Percentiles rank a stretch among this genome's conserved stretches.
phyloP scores from a whole-genome alignment of 2,797 vertebrate genomes.

The Sebastolobus alascanus region DNA sequence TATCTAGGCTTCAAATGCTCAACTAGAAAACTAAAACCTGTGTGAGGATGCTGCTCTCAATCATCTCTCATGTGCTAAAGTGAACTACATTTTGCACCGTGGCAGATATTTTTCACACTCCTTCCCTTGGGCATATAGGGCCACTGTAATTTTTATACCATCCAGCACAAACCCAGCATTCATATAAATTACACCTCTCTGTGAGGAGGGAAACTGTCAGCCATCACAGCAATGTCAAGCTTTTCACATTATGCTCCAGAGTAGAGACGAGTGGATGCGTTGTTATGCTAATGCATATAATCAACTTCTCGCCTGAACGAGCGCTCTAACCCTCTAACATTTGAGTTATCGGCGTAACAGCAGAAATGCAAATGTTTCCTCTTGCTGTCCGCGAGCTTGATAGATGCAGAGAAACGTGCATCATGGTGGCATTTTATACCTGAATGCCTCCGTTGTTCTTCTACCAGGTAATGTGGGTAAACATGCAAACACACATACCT shows the following conservation, averaged over 20 bases:
- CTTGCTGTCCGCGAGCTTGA: constrained; percentile 12
- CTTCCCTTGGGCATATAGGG: not conserved
- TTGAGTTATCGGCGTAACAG: constrained; percentile 19
- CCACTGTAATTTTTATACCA: constrained; percentile 12
- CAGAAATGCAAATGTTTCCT: constrained; percentile 44
- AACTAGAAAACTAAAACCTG: constrained; percentile 20
- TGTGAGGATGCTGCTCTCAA: constrained; percentile 25
- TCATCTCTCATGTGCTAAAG: constrained; percentile 15
- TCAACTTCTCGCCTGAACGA: constrained; percentile 38
- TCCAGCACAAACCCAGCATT: constrained; percentile 27
- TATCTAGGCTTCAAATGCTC: constrained; percentile 6
- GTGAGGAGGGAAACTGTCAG: constrained; percentile 5
- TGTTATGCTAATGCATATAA: constrained; percentile 56
- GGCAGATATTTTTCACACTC: not conserved
- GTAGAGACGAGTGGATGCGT: constrained; percentile 39
- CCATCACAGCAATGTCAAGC: constrained; percentile 36
- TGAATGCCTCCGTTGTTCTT: not conserved
- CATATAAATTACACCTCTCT: constrained; percentile 14
- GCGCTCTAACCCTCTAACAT: constrained; percentile 31
- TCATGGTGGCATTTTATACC: constrained; percentile 45
- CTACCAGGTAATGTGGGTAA: too few relatives aligned
- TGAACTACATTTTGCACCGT: constrained; percentile 7
- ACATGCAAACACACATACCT: too few relatives aligned
- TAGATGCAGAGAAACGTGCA: constrained; percentile 26
- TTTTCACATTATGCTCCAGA: constrained; percentile 27